phyloP scores from a whole-genome alignment of 2,888 invertebrate genomes.

The Sepioteuthis lessoniana region DNA sequence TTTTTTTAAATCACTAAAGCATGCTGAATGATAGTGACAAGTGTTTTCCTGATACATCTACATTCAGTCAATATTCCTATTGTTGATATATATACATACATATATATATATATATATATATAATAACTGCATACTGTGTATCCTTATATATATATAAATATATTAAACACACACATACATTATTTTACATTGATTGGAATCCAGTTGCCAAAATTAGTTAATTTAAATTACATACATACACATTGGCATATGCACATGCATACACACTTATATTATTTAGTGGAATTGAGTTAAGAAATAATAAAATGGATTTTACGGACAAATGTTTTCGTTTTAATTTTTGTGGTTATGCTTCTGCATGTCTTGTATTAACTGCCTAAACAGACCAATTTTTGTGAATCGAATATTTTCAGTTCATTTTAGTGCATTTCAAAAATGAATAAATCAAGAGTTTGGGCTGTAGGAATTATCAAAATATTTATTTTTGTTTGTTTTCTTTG shows the following conservation, averaged over 20 bases:
- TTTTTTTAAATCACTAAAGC: neutral
- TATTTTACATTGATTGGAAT: neutral
- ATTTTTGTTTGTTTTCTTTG: too few species aligned
- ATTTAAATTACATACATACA: neutral
- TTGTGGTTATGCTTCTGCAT: too few species aligned
- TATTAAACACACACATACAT: neutral
- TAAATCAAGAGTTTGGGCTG: too few species aligned
- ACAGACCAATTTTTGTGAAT: too few species aligned
- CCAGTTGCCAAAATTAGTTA: slow-evolving; percentile 33
- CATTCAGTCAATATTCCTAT: neutral
- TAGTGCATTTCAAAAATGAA: too few species aligned
- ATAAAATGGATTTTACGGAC: neutral
- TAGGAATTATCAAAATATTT: too few species aligned
- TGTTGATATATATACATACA: neutral
- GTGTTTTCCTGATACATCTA: neutral
- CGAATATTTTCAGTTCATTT: too few species aligned
- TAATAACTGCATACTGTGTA: slow-evolving; percentile 8
- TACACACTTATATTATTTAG: neutral
- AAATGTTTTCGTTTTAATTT: neutral
- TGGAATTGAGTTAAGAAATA: neutral
- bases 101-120: neutral
- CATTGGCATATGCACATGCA: neutral
- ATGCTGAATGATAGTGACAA: neutral
- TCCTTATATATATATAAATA: neutral
- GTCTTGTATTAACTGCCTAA: too few species aligned